Percentiles rank a stretch among this genome's conserved stretches.
These are phyloP conservation scores for Oscheius sp. DNA, from an alignment of 2,888 invertebrate species.

Conservation along the genomic window DNA sequence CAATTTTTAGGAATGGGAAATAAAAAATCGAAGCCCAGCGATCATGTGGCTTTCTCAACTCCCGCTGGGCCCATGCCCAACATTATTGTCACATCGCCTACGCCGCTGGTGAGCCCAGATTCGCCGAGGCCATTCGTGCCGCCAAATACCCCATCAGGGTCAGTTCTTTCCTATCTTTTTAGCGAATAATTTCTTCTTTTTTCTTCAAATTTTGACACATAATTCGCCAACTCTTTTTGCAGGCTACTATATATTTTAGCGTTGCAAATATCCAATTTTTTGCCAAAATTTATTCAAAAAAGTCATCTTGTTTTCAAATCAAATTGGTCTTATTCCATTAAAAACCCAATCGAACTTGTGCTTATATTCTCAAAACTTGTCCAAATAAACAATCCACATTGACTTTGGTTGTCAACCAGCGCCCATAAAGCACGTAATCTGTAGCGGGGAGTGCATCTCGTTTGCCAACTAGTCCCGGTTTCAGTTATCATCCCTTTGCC, in stretches of 20 bases:
- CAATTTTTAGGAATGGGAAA: conserved; percentile 35
- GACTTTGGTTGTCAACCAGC: conserved; percentile 32
- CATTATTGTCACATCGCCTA: conserved; percentile 29
- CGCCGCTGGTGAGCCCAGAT: conserved; percentile 20
- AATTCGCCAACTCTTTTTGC: no score
- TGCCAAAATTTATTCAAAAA: no score
- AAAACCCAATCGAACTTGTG: no score
- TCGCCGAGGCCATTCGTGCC: conserved; percentile 21
- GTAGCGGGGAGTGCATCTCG: conserved; percentile 15
- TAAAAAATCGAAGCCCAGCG: conserved; percentile 44
- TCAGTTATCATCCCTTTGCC: conserved; percentile 28
- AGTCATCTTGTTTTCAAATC: no score
- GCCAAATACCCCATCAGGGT: conserved; percentile 15
- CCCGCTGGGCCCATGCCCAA: conserved; percentile 24
- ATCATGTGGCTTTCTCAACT: conserved; percentile 42
- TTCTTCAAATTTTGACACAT: no score
- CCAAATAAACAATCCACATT: conserved; percentile 3
- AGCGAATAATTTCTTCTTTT: no score
- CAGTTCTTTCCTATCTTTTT: neutral
- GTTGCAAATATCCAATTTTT: no score
- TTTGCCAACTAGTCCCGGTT: conserved; percentile 11
- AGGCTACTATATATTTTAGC: no score
- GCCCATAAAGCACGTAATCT: conserved; percentile 25
- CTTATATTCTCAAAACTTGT: no score
- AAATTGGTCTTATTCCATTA: no score